A percentile compares a stretch with the other conserved stretches of the same genome.
phyloP scores from a whole-genome alignment of 1,140 invertebrate genomes.

The Neotoxoptera formosana region DNA sequence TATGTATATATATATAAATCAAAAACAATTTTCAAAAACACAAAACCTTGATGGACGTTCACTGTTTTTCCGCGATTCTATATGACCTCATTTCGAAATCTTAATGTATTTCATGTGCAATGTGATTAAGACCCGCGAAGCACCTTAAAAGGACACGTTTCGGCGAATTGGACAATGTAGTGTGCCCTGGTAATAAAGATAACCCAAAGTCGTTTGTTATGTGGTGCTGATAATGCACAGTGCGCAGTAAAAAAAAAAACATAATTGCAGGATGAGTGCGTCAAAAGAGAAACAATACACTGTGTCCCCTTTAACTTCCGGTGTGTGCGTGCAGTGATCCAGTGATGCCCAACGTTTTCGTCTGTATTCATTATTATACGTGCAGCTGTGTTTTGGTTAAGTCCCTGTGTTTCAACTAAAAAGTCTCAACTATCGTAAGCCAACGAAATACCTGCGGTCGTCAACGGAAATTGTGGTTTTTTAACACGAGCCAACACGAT shows the following conservation, averaged over 20 bases:
- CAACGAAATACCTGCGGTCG: background rate
- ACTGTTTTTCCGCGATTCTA: background rate
- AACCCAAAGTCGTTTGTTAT: conserved; percentile 17
- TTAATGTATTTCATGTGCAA: background rate
- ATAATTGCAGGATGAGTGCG: conserved; percentile 37
- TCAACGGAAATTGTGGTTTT: conserved; percentile 17
- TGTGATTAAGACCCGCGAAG: background rate
- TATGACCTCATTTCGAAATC: conserved; percentile 27
- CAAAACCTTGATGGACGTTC: background rate
- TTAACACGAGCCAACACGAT: background rate
- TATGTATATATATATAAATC: background rate
- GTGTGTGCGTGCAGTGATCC: background rate
- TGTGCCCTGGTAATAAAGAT: background rate
- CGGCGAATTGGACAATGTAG: background rate
- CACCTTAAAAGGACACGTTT: conserved; percentile 33
- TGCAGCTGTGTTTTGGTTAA: background rate
- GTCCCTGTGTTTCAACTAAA: background rate
- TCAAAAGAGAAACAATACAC: conserved; percentile 43
- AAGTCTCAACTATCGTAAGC: background rate
- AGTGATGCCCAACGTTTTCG: background rate
- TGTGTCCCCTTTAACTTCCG: conserved; percentile 5
- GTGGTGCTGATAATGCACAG: conserved; percentile 12
- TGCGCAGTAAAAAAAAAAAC: background rate
- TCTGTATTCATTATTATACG: background rate
- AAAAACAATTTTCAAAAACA: background rate